A percentile compares a stretch with the other conserved stretches of the same genome.
Conservation (phyloP, 2,888 invertebrate genomes). For the Watsonalla cultraria region DNA sequence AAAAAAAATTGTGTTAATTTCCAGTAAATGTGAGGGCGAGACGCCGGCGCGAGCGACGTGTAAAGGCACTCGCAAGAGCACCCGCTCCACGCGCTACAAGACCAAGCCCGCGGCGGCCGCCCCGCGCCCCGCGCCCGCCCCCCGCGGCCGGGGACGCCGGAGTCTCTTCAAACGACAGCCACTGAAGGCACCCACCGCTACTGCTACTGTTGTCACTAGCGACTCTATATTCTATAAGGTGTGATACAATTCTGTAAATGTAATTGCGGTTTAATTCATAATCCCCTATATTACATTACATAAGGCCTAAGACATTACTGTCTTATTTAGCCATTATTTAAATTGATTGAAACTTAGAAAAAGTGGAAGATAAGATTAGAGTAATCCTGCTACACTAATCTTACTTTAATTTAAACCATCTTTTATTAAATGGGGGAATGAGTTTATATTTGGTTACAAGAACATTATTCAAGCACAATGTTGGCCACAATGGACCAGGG, state of each 20-base stretch:
- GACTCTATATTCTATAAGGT: constrained; percentile 82
- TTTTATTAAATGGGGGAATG: no score
- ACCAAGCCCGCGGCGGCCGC: constrained; percentile 54
- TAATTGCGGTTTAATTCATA: no score
- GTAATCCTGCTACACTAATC: no score
- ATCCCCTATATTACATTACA: no score
- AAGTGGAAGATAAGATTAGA: no score
- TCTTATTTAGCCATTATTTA: no score
- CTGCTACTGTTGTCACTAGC: constrained; percentile 89
- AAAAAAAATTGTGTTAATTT: neutral
- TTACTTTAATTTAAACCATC: no score
- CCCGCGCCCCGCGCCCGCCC: constrained; percentile 47
- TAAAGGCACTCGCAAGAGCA: constrained; percentile 79
- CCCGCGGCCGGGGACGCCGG: constrained; percentile 86
- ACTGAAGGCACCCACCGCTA: constrained; percentile 88
- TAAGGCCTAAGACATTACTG: no score
- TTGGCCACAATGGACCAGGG: no score
- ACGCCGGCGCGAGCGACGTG: constrained; percentile 68
- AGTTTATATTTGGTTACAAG: no score
- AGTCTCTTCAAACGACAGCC: constrained; percentile 89
- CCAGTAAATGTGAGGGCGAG: constrained; percentile 40
- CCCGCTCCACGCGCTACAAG: constrained; percentile 78
- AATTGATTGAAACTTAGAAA: no score
- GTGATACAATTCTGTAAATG: neutral
- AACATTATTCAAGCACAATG: no score